Evolutionary conservation across 1,140 invertebrate genomes (phyloP).

Genomic region (Drosophila paulistorum): DNA sequence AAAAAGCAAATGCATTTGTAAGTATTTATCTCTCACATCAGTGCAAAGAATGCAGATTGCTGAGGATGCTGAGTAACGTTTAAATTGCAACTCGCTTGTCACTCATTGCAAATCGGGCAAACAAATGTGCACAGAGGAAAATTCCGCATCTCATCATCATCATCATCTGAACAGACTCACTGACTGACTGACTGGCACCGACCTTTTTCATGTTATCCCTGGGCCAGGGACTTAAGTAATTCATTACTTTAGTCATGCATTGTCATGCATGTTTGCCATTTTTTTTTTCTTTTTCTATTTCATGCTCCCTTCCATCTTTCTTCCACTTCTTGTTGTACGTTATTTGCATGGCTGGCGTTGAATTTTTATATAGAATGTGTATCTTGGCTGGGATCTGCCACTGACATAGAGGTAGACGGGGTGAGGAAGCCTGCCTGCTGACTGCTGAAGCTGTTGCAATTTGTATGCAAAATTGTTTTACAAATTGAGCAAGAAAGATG

Average conservation of each 20-base stretch:
- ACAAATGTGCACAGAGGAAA: constrained; percentile 68
- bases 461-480: constrained; percentile 82
- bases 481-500: constrained; percentile 80
- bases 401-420: constrained; percentile 53
- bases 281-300: constrained; percentile 1
- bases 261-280: constrained; percentile 52
- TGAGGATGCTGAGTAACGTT: constrained; percentile 31
- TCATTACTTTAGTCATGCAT: constrained; percentile 81
- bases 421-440: constrained; percentile 17
- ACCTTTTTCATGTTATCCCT: constrained; percentile 16
- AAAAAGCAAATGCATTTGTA: constrained; percentile 58
- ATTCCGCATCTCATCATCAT: constrained; percentile 60
- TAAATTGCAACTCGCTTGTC: constrained; percentile 63
- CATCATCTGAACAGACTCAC: constrained; percentile 42
- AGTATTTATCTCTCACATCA: constrained; percentile 32
- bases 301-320: background rate
- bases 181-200: constrained; percentile 19
- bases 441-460: constrained; percentile 68
- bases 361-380: constrained; percentile 66
- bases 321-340: constrained; percentile 7
- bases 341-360: constrained; percentile 55
- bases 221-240: constrained; percentile 72
- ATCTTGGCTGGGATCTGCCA: constrained; percentile 47
- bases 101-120: constrained; percentile 70
- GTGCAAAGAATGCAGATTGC: constrained; percentile 19